phyloP scores from a whole-genome alignment of 2,113 vertebrate genomes.

The Cryptomyrus ogoouensis region DNA sequence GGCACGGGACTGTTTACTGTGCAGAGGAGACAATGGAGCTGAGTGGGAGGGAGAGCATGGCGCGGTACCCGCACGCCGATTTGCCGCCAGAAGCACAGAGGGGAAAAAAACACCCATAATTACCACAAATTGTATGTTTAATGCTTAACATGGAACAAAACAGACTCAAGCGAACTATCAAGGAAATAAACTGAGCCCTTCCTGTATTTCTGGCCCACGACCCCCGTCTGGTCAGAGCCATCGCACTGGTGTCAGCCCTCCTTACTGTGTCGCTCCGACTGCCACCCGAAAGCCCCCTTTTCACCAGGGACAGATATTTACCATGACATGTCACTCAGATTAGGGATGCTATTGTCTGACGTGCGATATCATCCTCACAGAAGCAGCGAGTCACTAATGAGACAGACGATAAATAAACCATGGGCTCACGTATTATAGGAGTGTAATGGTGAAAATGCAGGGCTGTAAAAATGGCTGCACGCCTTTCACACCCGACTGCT shows the following conservation, averaged over 20 bases:
- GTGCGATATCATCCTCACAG: background rate
- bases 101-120: background rate
- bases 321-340: background rate
- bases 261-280: background rate
- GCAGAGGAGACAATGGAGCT: background rate
- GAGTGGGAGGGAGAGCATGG: background rate
- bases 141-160: background rate
- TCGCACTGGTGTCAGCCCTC: slow-evolving; percentile 16
- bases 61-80: background rate
- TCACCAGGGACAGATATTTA: background rate
- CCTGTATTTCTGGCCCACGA: background rate
- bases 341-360: background rate
- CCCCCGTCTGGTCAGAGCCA: background rate
- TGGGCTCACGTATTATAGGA: background rate
- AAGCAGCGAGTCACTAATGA: background rate
- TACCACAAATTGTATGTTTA: background rate
- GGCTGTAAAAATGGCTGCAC: background rate
- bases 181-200: background rate
- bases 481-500: background rate
- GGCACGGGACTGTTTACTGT: background rate
- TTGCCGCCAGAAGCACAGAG: too few relatives aligned
- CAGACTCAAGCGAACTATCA: background rate
- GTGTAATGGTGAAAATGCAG: background rate
- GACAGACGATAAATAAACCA: background rate
- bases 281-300: background rate